Percentiles rank a stretch among this genome's conserved stretches.
Evolutionary conservation across 53 echinoderm and acorn worm genomes (phyloP).

Genomic region (Paelopatides confundens): DNA sequence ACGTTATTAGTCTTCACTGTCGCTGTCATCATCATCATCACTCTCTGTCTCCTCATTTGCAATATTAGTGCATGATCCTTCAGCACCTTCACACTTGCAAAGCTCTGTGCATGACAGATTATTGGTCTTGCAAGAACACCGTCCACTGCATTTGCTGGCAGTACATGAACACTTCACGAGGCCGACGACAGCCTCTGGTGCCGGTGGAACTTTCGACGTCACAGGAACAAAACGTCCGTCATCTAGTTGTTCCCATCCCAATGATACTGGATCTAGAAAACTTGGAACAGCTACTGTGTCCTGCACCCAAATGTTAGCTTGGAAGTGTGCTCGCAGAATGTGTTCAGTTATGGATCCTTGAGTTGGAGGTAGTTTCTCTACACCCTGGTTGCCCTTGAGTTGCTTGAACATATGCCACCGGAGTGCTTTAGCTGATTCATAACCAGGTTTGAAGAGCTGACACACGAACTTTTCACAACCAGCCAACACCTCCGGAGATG

Average conservation of each 20-base stretch:
- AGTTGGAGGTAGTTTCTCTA: neutral
- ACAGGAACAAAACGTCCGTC: conserved; percentile 25
- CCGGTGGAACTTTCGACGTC: conserved; percentile 20
- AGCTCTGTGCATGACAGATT: neutral
- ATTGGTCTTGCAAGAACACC: neutral
- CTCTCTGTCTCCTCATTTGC: neutral
- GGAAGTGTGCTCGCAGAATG: too few species aligned
- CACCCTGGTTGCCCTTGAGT: conserved; percentile 7
- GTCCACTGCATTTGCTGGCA: neutral
- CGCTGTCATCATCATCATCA: neutral
- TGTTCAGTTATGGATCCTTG: too few species aligned
- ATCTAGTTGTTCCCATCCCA: conserved; percentile 25
- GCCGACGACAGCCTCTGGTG: conserved; percentile 24
- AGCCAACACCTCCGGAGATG: conserved; percentile 28
- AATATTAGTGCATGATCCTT: neutral
- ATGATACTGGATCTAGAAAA: conserved; percentile 25
- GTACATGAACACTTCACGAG: neutral
- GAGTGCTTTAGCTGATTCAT: neutral
- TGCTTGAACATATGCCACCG: conserved; percentile 35
- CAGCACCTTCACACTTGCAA: neutral
- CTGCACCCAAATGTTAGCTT: conserved; percentile 12
- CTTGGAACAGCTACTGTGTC: conserved; percentile 35
- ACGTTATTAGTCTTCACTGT: neutral
- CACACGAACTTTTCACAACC: conserved; percentile 52
- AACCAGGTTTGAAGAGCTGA: too few species aligned